A percentile compares a stretch with the other conserved stretches of the same genome.
Evolutionary conservation across 2,797 vertebrate species (phyloP).

Genomic region (Girardinus metallicus): DNA sequence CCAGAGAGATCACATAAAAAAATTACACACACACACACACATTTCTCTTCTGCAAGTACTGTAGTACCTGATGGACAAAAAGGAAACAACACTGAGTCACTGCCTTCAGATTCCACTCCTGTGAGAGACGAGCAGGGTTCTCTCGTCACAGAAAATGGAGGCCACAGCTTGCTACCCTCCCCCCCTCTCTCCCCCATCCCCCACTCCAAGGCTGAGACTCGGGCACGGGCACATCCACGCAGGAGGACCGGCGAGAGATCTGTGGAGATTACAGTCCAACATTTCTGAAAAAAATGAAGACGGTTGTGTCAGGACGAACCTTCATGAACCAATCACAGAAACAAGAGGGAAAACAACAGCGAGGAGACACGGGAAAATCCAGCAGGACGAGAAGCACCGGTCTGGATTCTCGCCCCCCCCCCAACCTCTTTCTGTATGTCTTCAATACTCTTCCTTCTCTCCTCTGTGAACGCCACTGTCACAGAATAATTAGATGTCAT

Average conservation of each 20-base stretch:
- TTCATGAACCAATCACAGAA: conserved; percentile 26
- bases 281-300: conserved; percentile 35
- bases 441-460: conserved; percentile 45
- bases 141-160: conserved; percentile 86
- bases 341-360: conserved; percentile 32
- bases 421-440: conserved; percentile 16
- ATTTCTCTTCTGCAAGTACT: conserved; percentile 56
- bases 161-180: conserved; percentile 82
- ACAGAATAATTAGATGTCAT: conserved; percentile 60
- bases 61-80: conserved; percentile 77
- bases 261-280: conserved; percentile 76
- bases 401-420: conserved; percentile 15
- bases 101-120: conserved; percentile 79
- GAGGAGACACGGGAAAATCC: conserved; percentile 47
- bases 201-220: conserved; percentile 79
- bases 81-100: conserved; percentile 75
- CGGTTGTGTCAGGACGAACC: conserved; percentile 40
- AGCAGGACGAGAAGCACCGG: conserved; percentile 38
- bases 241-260: conserved; percentile 79
- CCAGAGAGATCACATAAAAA: conserved; percentile 67
- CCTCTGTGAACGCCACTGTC: conserved; percentile 51
- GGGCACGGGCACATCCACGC: conserved; percentile 80
- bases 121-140: conserved; percentile 81
- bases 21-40: conserved; percentile 39
- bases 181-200: conserved; percentile 80